These are phyloP conservation scores for Botia kubotai DNA, from an alignment of 2,797 vertebrate genomes.

Conservation along the genomic window DNA sequence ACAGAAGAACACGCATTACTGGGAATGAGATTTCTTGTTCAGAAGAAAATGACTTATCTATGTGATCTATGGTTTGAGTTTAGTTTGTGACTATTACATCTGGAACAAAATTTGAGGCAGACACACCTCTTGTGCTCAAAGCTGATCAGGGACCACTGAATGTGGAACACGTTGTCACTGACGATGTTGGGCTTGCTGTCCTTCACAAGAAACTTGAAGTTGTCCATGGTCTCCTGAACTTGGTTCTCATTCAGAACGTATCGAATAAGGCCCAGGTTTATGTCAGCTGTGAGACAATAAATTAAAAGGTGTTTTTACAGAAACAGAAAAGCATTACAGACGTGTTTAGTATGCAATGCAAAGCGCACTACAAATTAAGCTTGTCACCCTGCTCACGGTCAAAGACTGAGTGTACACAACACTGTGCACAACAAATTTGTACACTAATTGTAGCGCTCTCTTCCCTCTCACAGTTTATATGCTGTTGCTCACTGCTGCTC, in stretches of 20 bases:
- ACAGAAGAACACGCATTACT: constrained; percentile 28
- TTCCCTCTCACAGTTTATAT: too few species aligned
- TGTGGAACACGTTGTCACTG: constrained; percentile 88
- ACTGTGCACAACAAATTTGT: too few species aligned
- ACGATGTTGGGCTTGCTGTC: constrained; percentile 93
- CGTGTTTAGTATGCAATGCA: too few species aligned
- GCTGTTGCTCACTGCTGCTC: too few species aligned
- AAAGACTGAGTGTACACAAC: too few species aligned
- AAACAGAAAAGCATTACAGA: background rate
- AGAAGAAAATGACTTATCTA: background rate
- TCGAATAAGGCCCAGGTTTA: constrained; percentile 90
- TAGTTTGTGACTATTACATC: background rate
- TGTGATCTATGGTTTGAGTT: background rate
- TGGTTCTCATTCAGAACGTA: constrained; percentile 86
- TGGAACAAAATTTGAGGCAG: background rate
- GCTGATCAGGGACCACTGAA: constrained; percentile 97
- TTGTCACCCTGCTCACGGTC: too few species aligned
- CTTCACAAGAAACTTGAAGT: constrained; percentile 93
- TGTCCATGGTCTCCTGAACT: constrained; percentile 84
- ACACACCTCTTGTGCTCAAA: constrained; percentile 87
- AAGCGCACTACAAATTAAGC: too few species aligned
- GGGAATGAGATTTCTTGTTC: background rate
- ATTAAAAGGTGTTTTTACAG: background rate
- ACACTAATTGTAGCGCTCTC: too few species aligned
- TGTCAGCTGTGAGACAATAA: constrained; percentile 79